Base-by-base conservation (phyloP, 1,140 invertebrate genomes). In the Cotesia chilonis region DNA sequence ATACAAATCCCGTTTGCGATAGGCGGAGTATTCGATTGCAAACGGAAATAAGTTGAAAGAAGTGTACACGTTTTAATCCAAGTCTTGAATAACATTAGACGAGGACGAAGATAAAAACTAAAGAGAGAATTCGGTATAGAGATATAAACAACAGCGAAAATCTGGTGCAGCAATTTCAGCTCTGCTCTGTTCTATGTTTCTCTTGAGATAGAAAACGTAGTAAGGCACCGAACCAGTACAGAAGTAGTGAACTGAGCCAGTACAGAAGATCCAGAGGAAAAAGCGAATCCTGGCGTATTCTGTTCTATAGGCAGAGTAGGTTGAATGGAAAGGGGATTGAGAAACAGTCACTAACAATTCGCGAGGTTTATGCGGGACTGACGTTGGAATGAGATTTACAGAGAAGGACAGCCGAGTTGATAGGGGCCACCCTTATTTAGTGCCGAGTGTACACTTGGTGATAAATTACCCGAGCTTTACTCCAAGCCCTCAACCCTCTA, bases 61-160 rank as follows among this genome's bases (percentile, higher is more conserved):
- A 47, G 41, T 47, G 74, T 79, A 82, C 79, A 81, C 55, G 79
- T 72, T 82, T 82, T 80, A 82, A 83, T 83, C 80, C 77, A 73
- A 78, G 63, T 77, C 74, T 76, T 77, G 80, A 81, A 82, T 83
- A 80, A 78, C 77, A 80, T 81, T 80, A 80, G 73, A 81, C 74
- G 6, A 75, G 79, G 77, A 78, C 35, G 60, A 68, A 77, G 66
- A 57, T 20, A 20, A 59, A 59, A 59, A 28, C 57, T 59, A 73
- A 38, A 47, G 64, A 74, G 73, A 41, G 68, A 9, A 14, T 41
- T 10, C 7, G 36, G 36, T 14, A 35, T 35, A 59, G 41, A n/a
- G 51, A 57, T 54, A 64, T 61, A 76, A 77, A 47, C 41, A 47
- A 47, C 41, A 47, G 41, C 10, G 41, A 47, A 47, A 47, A 47